These are phyloP conservation scores for Ochotona curzoniae DNA, from an alignment of 2,113 vertebrate genomes.

Conservation along the genomic window DNA sequence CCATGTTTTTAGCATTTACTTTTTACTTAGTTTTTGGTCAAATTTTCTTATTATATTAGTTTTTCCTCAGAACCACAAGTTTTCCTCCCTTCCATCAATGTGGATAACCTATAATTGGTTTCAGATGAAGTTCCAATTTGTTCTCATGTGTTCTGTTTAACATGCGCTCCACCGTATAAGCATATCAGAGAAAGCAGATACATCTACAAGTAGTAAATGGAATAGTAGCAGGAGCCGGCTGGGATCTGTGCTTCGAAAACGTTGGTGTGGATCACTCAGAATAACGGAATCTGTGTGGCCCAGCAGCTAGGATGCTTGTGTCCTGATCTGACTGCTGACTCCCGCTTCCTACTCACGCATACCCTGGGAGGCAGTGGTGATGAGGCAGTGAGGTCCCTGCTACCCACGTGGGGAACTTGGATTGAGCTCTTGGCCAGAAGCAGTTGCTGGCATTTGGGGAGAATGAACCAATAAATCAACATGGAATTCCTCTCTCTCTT, in stretches of 20 bases:
- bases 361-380: no score
- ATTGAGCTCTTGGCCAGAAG: no score
- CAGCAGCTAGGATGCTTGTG: no score
- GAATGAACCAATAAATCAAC: no score
- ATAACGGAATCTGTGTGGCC: no score
- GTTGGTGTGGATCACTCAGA: neutral
- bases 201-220: conserved; percentile 28
- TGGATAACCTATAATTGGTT: conserved; percentile 1
- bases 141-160: neutral
- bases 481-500: no score
- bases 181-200: neutral
- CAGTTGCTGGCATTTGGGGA: no score
- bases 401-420: no score
- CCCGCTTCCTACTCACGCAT: no score
- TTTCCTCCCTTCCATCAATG: neutral
- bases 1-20: neutral
- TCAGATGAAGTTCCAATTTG: neutral
- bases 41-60: conserved; percentile 1
- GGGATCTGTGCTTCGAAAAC: neutral
- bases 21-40: neutral
- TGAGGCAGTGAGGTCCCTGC: no score
- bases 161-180: neutral
- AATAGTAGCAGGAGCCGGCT: neutral
- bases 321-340: no score
- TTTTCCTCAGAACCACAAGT: conserved; percentile 30